These are phyloP conservation scores for Griposia aprilina DNA, from an alignment of 2,888 invertebrate species.

Conservation along the genomic window DNA sequence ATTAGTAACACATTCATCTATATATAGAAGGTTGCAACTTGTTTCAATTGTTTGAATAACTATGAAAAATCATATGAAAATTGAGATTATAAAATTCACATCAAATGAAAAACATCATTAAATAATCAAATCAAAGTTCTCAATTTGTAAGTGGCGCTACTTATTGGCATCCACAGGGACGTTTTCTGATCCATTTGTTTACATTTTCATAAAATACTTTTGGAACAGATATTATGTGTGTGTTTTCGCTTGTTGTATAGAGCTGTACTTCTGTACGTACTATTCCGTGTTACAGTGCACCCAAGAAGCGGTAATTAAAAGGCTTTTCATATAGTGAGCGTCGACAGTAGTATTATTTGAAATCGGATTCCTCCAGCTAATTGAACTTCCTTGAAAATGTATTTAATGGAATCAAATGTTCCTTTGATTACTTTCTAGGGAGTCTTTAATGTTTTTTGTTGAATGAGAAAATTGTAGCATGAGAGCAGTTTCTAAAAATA, in stretches of 20 bases:
- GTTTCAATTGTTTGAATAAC: background rate
- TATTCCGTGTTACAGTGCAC: constrained; percentile 67
- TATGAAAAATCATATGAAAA: background rate
- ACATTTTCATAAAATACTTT: background rate
- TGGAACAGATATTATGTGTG: too few relatives aligned
- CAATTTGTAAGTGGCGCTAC: background rate
- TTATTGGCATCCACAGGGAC: background rate
- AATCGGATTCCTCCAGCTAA: constrained; percentile 72
- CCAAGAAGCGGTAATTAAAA: constrained; percentile 79
- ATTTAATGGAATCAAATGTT: constrained; percentile 66
- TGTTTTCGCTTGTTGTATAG: background rate
- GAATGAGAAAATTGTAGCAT: background rate
- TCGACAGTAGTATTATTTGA: constrained; percentile 68
- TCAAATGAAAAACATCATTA: background rate
- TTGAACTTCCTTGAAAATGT: constrained; percentile 65
- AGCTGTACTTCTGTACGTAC: background rate
- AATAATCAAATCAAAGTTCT: background rate
- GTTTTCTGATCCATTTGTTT: background rate
- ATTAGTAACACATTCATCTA: background rate
- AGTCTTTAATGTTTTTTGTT: constrained; percentile 15
- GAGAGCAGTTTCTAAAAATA: constrained; percentile 6
- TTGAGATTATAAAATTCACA: background rate
- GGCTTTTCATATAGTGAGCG: constrained; percentile 66
- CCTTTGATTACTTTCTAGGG: constrained; percentile 46
- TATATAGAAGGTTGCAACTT: background rate